Percentiles rank a stretch among this genome's conserved stretches.
phyloP scores from a whole-genome alignment of 2,797 vertebrate species.

The Mionectes olivaceus region DNA sequence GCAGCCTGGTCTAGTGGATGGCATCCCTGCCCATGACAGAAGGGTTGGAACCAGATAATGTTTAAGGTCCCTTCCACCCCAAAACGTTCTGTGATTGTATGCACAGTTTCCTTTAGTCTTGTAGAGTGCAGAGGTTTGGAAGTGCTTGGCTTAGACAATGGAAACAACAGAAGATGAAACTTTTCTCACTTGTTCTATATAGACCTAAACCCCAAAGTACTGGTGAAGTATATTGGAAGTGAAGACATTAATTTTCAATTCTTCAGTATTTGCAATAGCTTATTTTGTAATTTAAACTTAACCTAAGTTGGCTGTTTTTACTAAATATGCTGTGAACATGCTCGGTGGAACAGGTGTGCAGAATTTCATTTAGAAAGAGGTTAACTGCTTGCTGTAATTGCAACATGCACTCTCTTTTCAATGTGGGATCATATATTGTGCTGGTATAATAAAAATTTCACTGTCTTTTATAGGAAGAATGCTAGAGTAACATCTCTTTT shows the following conservation, averaged over 20 bases:
- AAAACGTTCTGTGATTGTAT: not conserved
- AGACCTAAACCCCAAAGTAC: not conserved
- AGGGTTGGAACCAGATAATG: not conserved
- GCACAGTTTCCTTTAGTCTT: not conserved
- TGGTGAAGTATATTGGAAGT: not conserved
- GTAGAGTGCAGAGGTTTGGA: not conserved
- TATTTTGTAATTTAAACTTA: not conserved
- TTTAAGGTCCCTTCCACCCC: not conserved
- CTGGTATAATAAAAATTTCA: not conserved
- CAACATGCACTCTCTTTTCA: accelerated
- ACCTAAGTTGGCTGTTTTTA: not conserved
- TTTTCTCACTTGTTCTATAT: not conserved
- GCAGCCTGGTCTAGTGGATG: not conserved
- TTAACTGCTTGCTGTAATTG: not conserved
- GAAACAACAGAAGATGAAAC: not conserved
- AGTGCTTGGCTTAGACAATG: not conserved
- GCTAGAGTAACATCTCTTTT: not conserved
- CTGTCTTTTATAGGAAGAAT: not conserved
- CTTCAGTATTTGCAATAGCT: not conserved
- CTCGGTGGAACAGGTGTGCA: not conserved
- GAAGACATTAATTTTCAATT: not conserved
- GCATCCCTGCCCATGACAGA: too few relatives aligned
- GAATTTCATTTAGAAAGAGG: not conserved
- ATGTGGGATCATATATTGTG: not conserved
- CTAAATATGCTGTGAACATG: not conserved